Conservation (phyloP, 2,113 vertebrate species). For the Hymenochirus boettgeri region DNA sequence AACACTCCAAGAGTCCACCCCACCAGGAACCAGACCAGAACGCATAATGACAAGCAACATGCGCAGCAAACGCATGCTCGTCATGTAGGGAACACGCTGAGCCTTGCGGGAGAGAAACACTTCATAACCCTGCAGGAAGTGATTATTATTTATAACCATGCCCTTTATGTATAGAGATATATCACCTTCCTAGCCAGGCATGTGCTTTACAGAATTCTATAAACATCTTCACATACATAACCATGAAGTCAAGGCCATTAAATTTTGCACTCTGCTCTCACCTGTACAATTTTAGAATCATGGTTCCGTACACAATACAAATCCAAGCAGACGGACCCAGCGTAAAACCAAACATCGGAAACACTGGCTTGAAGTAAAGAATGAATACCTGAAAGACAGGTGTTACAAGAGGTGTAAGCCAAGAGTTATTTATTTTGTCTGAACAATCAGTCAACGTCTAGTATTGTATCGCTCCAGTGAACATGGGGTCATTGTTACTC, state of each 20-base stretch:
- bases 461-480: too few species aligned
- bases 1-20: conserved; percentile 81
- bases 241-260: too few species aligned
- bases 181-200: too few species aligned
- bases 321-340: conserved; percentile 90
- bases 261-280: conserved; percentile 28
- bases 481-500: too few species aligned
- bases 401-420: background rate
- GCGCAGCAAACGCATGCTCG: conserved; percentile 69
- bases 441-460: too few species aligned
- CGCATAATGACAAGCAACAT: conserved; percentile 78
- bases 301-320: conserved; percentile 87
- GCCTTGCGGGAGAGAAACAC: conserved; percentile 83
- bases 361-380: conserved; percentile 85
- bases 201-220: background rate
- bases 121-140: conserved; percentile 70
- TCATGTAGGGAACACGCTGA: conserved; percentile 75
- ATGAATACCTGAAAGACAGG: conserved; percentile 81
- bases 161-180: background rate
- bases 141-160: background rate
- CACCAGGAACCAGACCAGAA: conserved; percentile 84
- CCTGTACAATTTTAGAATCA: conserved; percentile 90
- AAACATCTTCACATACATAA: background rate
- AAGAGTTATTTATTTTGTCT: too few species aligned
- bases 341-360: conserved; percentile 89